Conservation (phyloP, 2,113 vertebrate species). For the Rhineura floridana region DNA sequence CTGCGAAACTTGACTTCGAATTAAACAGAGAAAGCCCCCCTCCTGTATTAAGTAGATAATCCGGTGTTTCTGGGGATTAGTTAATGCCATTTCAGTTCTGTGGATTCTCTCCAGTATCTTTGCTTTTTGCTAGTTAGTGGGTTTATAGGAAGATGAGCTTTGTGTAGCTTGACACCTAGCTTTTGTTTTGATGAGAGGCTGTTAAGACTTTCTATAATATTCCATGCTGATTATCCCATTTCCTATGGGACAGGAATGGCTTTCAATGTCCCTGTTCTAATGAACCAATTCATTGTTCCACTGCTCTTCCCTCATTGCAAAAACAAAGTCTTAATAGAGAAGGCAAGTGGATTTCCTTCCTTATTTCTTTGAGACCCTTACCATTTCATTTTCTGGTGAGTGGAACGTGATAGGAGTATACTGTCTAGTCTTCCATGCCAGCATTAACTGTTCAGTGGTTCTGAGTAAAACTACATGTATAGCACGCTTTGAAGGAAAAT, state of each 20-base stretch:
- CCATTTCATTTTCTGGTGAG: too few relatives aligned
- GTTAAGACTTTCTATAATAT: conserved; percentile 6
- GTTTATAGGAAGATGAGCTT: background rate
- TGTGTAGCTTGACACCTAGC: background rate
- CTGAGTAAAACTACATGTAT: background rate
- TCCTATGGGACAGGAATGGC: background rate
- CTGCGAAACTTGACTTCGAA: conserved; percentile 1
- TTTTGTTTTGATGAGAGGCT: conserved; percentile 14
- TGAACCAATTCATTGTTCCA: background rate
- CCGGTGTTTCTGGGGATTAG: conserved; percentile 8
- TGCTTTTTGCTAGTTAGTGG: conserved; percentile 5
- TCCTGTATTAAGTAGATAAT: conserved; percentile 16
- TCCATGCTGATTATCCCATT: background rate
- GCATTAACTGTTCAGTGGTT: background rate
- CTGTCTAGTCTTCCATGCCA: background rate
- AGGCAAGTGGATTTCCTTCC: background rate
- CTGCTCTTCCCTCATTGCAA: background rate
- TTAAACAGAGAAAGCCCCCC: background rate
- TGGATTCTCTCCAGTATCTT: conserved; percentile 7
- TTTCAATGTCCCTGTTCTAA: background rate
- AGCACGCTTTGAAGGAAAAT: background rate
- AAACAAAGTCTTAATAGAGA: background rate
- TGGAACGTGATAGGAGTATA: background rate
- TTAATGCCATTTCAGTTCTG: conserved; percentile 12
- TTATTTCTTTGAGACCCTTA: background rate